These are phyloP conservation scores for Aphidoletes aphidimyza DNA, from an alignment of 2,888 invertebrate genomes.

Conservation along the genomic window DNA sequence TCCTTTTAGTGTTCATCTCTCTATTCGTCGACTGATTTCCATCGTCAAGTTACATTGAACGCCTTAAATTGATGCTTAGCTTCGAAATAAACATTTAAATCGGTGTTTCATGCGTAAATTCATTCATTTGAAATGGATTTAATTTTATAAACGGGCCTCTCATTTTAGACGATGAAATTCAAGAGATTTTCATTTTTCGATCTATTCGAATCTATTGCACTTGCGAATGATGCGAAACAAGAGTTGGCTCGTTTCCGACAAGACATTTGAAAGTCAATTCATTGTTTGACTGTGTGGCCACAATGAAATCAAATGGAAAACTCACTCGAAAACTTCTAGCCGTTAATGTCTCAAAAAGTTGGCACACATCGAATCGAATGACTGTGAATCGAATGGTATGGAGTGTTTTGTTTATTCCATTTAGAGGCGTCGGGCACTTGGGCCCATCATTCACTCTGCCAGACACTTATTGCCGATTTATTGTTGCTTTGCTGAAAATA, in stretches of 20 bases:
- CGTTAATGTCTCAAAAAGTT: conserved; percentile 14
- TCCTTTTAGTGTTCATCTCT: background rate
- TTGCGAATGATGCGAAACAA: conserved; percentile 24
- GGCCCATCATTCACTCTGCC: background rate
- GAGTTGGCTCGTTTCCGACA: background rate
- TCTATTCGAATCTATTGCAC: background rate
- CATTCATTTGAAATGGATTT: conserved; percentile 45
- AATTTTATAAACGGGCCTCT: conserved; percentile 42
- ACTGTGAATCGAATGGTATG: conserved; percentile 5
- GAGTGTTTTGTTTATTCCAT: background rate
- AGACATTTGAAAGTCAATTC: no score
- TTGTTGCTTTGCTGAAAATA: background rate
- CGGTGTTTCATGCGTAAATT: conserved; percentile 43
- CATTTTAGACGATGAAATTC: background rate
- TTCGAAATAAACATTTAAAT: conserved; percentile 12
- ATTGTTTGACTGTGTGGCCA: background rate
- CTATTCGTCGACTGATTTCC: conserved; percentile 22
- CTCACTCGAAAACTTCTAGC: background rate
- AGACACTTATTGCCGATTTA: conserved; percentile 46
- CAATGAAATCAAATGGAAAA: conserved; percentile 40
- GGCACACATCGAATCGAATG: conserved; percentile 13
- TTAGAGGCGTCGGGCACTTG: background rate
- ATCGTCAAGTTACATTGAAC: background rate
- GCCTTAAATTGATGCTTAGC: background rate
- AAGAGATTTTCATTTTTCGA: background rate